Conservation (phyloP, 23 tunicate genomes). For the Ascidia mentula region DNA sequence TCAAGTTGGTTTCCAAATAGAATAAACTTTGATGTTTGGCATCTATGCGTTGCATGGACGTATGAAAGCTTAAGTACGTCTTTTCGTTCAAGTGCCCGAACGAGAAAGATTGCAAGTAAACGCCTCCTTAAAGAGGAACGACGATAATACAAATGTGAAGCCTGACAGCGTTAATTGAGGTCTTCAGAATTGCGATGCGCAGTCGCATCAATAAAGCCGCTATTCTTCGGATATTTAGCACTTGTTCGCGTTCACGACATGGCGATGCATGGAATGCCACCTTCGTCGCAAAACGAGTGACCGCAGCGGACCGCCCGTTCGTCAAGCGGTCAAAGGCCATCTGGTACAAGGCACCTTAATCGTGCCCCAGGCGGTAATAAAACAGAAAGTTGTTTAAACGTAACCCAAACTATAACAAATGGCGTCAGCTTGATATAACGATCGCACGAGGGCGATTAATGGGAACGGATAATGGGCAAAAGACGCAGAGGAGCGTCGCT, state of each 20-base stretch:
- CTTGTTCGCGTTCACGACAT: neutral
- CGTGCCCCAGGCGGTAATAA: neutral
- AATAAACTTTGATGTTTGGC: too few species aligned
- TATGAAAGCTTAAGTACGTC: too few species aligned
- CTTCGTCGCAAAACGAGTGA: neutral
- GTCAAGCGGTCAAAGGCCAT: conserved; percentile 11
- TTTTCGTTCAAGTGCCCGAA: too few species aligned
- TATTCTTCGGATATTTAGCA: neutral
- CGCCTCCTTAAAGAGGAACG: too few species aligned
- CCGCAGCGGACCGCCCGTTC: neutral
- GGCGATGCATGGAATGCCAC: conserved; percentile 6
- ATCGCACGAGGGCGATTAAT: neutral
- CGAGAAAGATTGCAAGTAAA: too few species aligned
- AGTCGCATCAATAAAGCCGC: neutral
- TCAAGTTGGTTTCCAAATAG: too few species aligned
- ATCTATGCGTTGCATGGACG: too few species aligned
- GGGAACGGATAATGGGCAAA: neutral
- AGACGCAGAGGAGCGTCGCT: neutral
- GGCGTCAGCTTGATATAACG: neutral
- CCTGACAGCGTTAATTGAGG: neutral
- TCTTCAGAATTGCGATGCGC: neutral
- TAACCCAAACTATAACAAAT: neutral
- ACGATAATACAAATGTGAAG: too few species aligned
- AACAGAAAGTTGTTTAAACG: conserved; percentile 4
- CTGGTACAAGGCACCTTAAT: conserved; percentile 5